These are phyloP conservation scores for Gonatopus flavifemur DNA, from an alignment of 1,140 invertebrate genomes.

Conservation along the genomic window DNA sequence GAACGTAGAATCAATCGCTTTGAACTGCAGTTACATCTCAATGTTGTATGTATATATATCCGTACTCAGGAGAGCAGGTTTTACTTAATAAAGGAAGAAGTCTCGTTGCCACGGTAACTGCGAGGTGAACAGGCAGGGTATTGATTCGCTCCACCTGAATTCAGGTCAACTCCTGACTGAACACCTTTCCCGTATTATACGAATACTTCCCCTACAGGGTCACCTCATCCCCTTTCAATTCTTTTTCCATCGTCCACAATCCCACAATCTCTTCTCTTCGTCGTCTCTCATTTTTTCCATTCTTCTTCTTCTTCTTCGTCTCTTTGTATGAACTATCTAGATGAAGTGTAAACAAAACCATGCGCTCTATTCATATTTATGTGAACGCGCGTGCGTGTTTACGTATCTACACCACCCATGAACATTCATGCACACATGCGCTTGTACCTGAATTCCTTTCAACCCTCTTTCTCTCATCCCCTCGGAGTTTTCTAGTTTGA, in stretches of 20 bases:
- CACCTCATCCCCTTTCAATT: conserved; percentile 15
- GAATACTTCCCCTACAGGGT: conserved; percentile 1
- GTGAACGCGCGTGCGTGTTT: no score
- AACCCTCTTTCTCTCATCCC: no score
- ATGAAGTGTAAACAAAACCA: no score
- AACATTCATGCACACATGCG: no score
- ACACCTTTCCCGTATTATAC: conserved; percentile 47
- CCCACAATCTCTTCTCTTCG: conserved; percentile 5
- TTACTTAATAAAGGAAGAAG: conserved; percentile 57
- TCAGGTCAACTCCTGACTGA: conserved; percentile 59
- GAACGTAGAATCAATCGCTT: no score
- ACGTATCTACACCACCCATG: no score
- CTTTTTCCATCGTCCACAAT: conserved; percentile 12
- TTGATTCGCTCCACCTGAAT: conserved; percentile 60
- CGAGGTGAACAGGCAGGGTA: conserved; percentile 56
- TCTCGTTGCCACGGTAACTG: conserved; percentile 55
- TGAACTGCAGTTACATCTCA: no score
- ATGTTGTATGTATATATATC: no score
- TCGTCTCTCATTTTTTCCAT: conserved; percentile 10
- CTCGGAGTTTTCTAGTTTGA: no score
- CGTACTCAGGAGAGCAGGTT: conserved; percentile 33
- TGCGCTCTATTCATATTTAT: no score
- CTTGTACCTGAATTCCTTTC: no score
- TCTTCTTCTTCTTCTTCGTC: conserved; percentile 15
- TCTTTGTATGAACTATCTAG: no score